Base-by-base conservation (phyloP, 1,140 invertebrate genomes). In the Sycophila sp. region DNA sequence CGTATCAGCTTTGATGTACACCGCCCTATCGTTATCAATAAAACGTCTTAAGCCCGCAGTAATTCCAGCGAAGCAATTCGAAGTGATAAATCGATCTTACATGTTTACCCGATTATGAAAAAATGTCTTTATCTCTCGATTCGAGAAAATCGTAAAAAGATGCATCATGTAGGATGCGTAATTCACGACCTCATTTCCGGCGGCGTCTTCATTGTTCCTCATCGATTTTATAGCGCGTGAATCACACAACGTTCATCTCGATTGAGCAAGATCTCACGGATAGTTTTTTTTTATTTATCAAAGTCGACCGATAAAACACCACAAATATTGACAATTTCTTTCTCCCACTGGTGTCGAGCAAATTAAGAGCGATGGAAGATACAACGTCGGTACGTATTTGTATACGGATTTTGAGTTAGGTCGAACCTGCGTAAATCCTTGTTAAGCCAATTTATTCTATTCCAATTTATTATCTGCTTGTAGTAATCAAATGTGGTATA, bases 271-370 rank as follows among this genome's bases (percentile, higher is more conserved):
- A 45, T 0, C 19, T 2, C 11, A 26, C 17, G 26, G 2, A 10
- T 19, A 24, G 8, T 45, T 34, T 30, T n/a, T 49, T 22, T 34
- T 22, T 13, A 19, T 49, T 47, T 17, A 22, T 49, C 42, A 19
- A 49, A 49, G 76, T 73, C 67, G 38, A 71, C n/a, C 73, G 81
- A 84, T 84, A 84, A 84, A 81, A 79, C 81, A 76, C 77, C 77
- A 79, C 80, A 84, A 63, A 84, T 84, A 83, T 82, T 84, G 81
- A 84, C 81, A 72, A 69, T 64, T 77, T 80, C 74, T 49, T 62
- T 8, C 34, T 45, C 6, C 11, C 38, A 15, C 26, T 68, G 69
- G 70, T 51, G 64, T 73, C 11, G 10, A 63, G 73, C 56, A 81
- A 76, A 83, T 81, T 79, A 82, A 73, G 70, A 74, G 76, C n/a